Evolutionary conservation across 2,113 vertebrate genomes (phyloP), one percentile per base, ranked within the genome.

Genomic region (Mesembrinibis cayennensis): DNA sequence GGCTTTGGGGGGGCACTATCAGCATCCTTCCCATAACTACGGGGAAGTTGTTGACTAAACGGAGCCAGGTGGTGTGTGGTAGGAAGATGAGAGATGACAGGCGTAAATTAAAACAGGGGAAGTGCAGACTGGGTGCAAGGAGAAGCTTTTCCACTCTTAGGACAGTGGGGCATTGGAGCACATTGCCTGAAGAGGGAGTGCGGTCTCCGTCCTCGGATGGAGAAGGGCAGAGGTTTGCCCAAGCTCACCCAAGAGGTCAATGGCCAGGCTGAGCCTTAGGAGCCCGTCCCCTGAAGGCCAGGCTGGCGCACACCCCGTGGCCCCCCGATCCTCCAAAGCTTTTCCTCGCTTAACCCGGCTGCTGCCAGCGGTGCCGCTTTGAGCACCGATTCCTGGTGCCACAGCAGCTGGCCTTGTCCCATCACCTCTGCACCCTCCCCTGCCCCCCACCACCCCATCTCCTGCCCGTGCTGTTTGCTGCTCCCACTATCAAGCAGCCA

Each of bases 301-400:
- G 10, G 20, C 38, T 44, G 4, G 14, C 2, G 3, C 6, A 3
- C 11, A 45, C 13, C 25, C 18, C 1, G 1, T 6, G 17, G 7
- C 13, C 45, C 27, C 40, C 38, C 0, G 4, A 14, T 38, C 36
- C 49, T 22, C 34, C 0, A 1, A 32, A 49, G 42, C 32, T 61
- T 67, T 38, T 45, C 42, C 23, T 49, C 6, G 1, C 38, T 59
- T 22, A 25, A 26, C 53, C 36, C 0, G 1, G 66, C 53, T 45
- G 32, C 34, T 40, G n/a, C 29, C 29, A 58, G 44, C 1, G 0
- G 40, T 26, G 36, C 40, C 16, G 11, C 52, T 49, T 59, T 0
- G 0, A 82, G 73, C 55, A 25, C 32, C 13, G 4, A 14, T 11
- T 71, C 58, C 67, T 47, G 42, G 18, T 36, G 58, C 49, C 49